A percentile compares a stretch with the other conserved stretches of the same genome.
phyloP scores from a whole-genome alignment of 1,140 invertebrate species.

The Eupristina koningsbergeri region DNA sequence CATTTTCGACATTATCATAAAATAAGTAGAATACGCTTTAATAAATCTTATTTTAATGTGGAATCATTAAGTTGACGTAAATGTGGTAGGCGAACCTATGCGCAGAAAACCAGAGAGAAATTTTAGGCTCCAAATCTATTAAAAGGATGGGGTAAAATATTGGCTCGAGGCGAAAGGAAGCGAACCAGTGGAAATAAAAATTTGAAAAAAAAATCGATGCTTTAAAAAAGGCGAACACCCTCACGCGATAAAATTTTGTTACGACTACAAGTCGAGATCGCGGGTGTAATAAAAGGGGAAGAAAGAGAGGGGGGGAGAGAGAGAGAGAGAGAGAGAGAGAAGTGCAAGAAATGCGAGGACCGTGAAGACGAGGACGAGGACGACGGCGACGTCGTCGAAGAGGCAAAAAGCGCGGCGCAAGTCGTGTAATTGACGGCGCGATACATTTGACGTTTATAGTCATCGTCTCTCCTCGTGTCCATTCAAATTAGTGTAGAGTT shows the following conservation, averaged over 20 bases:
- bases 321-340: neutral
- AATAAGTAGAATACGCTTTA: no score
- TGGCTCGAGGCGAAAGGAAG: neutral
- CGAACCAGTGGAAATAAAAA: neutral
- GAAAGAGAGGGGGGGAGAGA: neutral
- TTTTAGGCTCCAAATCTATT: neutral
- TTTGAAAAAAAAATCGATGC: neutral
- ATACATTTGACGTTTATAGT: slow-evolving; percentile 45
- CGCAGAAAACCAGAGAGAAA: no score
- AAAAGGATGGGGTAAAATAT: neutral
- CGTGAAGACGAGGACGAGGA: neutral
- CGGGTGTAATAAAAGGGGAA: neutral
- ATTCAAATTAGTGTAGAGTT: neutral
- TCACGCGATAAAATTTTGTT: neutral
- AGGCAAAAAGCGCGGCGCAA: slow-evolving; percentile 23
- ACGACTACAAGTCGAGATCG: neutral
- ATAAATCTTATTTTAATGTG: no score
- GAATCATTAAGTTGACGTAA: no score
- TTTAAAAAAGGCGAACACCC: neutral
- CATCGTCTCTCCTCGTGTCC: slow-evolving; percentile 20
- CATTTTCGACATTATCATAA: no score
- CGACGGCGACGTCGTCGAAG: neutral
- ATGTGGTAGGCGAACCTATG: no score
- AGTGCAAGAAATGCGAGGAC: neutral
- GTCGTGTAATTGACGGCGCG: slow-evolving; percentile 32